Percentiles rank a stretch among this genome's conserved stretches.
These are phyloP conservation scores for Pandemis cinnamomeana DNA, from an alignment of 2,888 invertebrate genomes.

Conservation along the genomic window DNA sequence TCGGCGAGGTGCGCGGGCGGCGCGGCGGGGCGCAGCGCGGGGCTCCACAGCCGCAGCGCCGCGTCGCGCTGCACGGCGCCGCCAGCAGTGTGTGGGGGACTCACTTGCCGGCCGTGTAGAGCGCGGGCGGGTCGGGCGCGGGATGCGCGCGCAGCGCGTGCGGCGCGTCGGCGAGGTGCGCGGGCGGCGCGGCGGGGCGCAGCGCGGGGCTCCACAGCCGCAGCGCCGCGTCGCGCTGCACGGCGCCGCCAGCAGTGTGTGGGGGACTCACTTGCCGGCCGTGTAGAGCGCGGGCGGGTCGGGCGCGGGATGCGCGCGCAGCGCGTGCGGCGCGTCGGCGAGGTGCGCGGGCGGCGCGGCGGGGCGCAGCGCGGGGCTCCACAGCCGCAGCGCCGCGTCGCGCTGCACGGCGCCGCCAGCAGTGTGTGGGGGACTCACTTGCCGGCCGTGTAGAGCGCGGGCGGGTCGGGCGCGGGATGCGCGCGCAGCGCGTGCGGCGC, in stretches of 20 bases:
- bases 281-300: constrained; percentile 86
- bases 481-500: constrained; percentile 88
- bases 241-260: constrained; percentile 83
- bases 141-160: constrained; percentile 88
- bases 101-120: constrained; percentile 94
- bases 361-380: constrained; percentile 88
- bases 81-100: constrained; percentile 57
- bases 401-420: constrained; percentile 88
- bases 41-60: constrained; percentile 90
- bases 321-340: constrained; percentile 86
- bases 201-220: constrained; percentile 90
- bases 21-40: constrained; percentile 84
- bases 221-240: constrained; percentile 91
- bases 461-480: constrained; percentile 80
- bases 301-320: constrained; percentile 86
- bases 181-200: constrained; percentile 77
- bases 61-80: constrained; percentile 92
- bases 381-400: constrained; percentile 90
- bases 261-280: constrained; percentile 79
- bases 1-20: constrained; percentile 77
- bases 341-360: constrained; percentile 70
- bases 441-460: constrained; percentile 89
- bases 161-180: constrained; percentile 84
- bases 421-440: constrained; percentile 85
- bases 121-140: constrained; percentile 53